Conservation (phyloP, 2,113 vertebrate genomes). For the Pangasianodon gigas region DNA sequence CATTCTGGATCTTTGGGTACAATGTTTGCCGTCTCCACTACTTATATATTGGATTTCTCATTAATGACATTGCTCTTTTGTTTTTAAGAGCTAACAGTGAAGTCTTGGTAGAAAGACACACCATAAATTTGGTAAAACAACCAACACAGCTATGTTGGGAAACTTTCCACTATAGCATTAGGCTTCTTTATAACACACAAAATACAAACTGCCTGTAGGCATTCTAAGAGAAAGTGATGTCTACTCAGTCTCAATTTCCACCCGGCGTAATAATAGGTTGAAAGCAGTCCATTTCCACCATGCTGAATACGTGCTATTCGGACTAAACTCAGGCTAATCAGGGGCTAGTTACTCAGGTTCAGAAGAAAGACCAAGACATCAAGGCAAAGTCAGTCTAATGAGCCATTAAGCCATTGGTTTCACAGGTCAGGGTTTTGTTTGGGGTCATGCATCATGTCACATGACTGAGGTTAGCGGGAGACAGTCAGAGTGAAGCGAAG, state of each 20-base stretch:
- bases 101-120: neutral
- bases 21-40: neutral
- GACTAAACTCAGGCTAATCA: neutral
- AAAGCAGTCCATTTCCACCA: neutral
- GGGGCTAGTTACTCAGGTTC: neutral
- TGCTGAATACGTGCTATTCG: neutral
- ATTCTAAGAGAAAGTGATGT: neutral
- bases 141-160: neutral
- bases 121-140: neutral
- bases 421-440: conserved; percentile 9
- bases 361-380: neutral
- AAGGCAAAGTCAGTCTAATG: neutral
- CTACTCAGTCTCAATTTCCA: neutral
- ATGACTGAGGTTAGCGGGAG: neutral
- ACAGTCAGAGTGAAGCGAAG: neutral
- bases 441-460: neutral
- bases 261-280: neutral
- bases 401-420: neutral
- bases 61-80: neutral
- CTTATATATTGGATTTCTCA: neutral
- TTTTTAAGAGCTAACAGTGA: neutral
- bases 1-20: neutral
- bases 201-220: neutral
- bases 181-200: neutral
- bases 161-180: neutral